These are phyloP conservation scores for Chrysaora quinquecirrha DNA, from an alignment of 30 jellyfish, hydroid and myxozoan genomes.

Conservation along the genomic window DNA sequence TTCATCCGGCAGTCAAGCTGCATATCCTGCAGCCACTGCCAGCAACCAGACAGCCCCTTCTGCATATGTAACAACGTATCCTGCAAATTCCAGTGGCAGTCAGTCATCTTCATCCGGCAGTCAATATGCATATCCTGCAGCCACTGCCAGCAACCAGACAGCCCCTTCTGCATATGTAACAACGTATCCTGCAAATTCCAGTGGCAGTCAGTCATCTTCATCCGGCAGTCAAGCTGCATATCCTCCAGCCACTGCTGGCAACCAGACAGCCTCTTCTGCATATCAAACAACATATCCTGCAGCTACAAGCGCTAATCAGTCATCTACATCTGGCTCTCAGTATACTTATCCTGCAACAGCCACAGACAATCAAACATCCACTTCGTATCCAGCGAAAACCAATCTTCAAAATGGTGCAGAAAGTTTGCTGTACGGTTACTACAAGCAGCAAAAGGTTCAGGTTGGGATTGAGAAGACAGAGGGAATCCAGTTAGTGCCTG, in stretches of 20 bases:
- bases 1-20: background rate
- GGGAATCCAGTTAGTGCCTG: background rate
- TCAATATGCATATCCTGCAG: background rate
- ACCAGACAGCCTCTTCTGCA: background rate
- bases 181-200: background rate
- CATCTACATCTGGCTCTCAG: background rate
- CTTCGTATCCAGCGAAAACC: no score
- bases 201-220: background rate
- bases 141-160: background rate
- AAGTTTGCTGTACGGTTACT: slow-evolving; percentile 39
- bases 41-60: no score
- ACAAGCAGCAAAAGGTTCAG: slow-evolving; percentile 61
- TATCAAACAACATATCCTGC: background rate
- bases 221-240: background rate
- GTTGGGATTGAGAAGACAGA: slow-evolving; percentile 31
- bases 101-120: background rate
- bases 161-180: background rate
- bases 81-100: no score
- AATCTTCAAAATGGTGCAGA: slow-evolving; percentile 20
- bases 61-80: no score
- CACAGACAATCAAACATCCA: background rate
- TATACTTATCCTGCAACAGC: background rate
- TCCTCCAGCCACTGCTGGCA: background rate
- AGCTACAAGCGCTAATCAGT: background rate
- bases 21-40: no score